phyloP scores from a whole-genome alignment of 1,140 invertebrate genomes.

The Diorhabda sublineata region DNA sequence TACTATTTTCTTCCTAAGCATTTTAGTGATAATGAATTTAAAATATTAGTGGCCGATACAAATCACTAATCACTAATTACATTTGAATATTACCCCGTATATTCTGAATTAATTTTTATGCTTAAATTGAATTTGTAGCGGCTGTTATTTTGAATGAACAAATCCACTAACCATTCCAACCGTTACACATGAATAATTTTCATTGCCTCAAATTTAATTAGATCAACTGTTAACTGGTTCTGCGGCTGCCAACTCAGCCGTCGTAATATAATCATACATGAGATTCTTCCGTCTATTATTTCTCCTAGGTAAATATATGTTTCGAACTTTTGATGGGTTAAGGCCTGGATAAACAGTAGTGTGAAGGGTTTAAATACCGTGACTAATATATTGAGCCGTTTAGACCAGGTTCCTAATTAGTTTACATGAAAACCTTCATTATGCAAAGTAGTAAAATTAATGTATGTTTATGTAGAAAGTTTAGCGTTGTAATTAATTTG shows the following conservation, averaged over 20 bases:
- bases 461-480: neutral
- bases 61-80: no score
- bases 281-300: neutral
- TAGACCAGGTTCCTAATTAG: neutral
- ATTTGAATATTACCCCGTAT: no score
- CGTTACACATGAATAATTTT: slow-evolving; percentile 11
- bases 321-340: neutral
- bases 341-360: neutral
- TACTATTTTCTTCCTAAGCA: no score
- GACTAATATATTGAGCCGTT: neutral
- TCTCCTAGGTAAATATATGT: slow-evolving; percentile 2
- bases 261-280: neutral
- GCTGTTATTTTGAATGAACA: neutral
- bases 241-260: neutral
- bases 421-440: neutral
- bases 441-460: neutral
- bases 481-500: neutral
- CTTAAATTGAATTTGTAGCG: no score
- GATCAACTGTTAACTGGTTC: neutral
- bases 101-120: no score
- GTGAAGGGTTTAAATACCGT: neutral
- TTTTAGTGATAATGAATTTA: no score
- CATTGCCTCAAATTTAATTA: slow-evolving; percentile 14
- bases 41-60: no score
- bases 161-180: slow-evolving; percentile 6